Conservation (phyloP, 1,140 invertebrate genomes). For the Vollenhovia emeryi region DNA sequence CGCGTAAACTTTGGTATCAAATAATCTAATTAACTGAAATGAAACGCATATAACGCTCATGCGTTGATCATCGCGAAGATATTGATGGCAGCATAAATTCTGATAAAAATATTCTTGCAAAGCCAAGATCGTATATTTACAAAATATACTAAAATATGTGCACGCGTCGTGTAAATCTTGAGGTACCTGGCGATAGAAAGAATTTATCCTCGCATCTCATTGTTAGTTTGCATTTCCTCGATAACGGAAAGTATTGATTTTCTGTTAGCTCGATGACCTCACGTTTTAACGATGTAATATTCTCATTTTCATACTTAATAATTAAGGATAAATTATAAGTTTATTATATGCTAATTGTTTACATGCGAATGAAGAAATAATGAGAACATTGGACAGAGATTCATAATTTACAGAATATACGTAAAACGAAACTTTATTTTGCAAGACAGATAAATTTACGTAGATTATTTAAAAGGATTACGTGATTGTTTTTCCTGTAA, state of each 20-base stretch:
- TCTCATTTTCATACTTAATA: background rate
- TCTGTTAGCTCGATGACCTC: background rate
- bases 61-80: background rate
- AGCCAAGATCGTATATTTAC: background rate
- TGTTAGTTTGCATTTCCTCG: background rate
- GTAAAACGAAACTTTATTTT: background rate
- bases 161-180: background rate
- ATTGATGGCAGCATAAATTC: background rate
- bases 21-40: constrained; percentile 57
- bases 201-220: constrained; percentile 19
- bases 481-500: background rate
- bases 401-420: too few species aligned
- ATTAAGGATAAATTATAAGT: background rate
- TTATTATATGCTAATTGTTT: background rate
- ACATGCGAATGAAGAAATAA: background rate
- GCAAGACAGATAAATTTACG: background rate
- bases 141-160: constrained; percentile 10
- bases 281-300: background rate
- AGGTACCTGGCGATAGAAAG: background rate
- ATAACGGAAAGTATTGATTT: constrained; percentile 5
- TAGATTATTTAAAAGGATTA: background rate
- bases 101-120: constrained; percentile 22
- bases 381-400: too few species aligned
- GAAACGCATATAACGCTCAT: constrained; percentile 17
- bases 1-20: constrained; percentile 58